Evolutionary conservation across 2,797 vertebrate species (phyloP).

Genomic region (Mallotus villosus): DNA sequence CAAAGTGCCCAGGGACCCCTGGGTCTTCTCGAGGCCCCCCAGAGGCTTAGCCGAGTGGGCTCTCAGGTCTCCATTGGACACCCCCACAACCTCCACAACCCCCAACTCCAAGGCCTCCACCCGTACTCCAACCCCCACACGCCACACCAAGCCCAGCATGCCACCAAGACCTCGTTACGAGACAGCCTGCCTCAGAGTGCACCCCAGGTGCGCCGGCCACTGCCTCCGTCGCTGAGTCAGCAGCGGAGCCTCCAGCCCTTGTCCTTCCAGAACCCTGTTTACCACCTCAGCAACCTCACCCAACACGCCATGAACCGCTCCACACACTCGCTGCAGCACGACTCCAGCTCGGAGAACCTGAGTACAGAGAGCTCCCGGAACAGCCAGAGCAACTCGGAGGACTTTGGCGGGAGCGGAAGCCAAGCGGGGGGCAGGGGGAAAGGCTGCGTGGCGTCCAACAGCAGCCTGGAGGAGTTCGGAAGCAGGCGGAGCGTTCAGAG

Average conservation of each 20-base stretch:
- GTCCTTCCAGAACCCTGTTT: constrained; percentile 94
- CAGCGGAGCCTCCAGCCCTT: constrained; percentile 88
- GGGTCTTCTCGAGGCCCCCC: constrained; percentile 75
- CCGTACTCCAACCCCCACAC: constrained; percentile 65
- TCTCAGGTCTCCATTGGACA: constrained; percentile 86
- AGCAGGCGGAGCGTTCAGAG: constrained; percentile 77
- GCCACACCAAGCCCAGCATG: constrained; percentile 73
- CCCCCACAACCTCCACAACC: constrained; percentile 68
- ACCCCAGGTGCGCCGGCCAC: constrained; percentile 86
- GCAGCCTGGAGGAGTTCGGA: constrained; percentile 85
- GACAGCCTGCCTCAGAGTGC: constrained; percentile 87
- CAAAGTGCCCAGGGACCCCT: constrained; percentile 58
- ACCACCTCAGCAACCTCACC: constrained; percentile 86
- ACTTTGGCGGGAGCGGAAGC: constrained; percentile 47
- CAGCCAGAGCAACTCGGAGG: constrained; percentile 82
- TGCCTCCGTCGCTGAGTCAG: constrained; percentile 82
- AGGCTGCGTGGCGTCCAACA: constrained; percentile 75
- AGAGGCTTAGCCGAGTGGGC: constrained; percentile 75
- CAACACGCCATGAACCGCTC: constrained; percentile 50
- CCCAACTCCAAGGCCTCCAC: constrained; percentile 78
- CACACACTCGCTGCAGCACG: constrained; percentile 65
- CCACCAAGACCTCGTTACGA: constrained; percentile 42
- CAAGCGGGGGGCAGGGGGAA: constrained; percentile 49
- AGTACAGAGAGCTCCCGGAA: constrained; percentile 88
- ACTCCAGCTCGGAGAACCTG: constrained; percentile 92